Evolutionary conservation across 2,797 vertebrate species (phyloP).

Genomic region (Sus cebifrons): DNA sequence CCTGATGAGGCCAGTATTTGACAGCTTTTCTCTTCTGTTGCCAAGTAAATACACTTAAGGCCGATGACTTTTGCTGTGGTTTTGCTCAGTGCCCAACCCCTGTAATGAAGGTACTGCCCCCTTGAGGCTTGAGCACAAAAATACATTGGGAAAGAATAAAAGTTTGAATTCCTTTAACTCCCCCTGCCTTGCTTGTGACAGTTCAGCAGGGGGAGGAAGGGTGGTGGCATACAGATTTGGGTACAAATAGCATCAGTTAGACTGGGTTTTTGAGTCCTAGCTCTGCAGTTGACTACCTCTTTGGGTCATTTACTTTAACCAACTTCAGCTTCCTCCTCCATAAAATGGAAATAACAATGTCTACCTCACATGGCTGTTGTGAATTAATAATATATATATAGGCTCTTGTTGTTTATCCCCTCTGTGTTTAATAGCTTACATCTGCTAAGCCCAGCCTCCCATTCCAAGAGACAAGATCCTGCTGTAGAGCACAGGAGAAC

Average conservation of each 20-base stretch:
- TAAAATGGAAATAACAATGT: neutral
- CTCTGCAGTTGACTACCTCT: neutral
- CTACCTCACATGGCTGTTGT: neutral
- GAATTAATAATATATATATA: neutral
- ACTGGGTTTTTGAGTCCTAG: neutral
- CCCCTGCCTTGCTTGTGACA: neutral
- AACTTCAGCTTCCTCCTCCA: neutral
- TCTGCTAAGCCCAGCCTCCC: too few relatives aligned
- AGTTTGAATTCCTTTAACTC: neutral
- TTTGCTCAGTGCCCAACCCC: neutral
- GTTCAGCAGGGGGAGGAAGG: neutral
- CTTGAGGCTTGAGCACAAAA: neutral
- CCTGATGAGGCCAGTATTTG: neutral
- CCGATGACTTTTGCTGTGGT: neutral
- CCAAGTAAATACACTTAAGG: neutral
- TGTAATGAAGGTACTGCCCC: neutral
- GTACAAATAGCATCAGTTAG: neutral
- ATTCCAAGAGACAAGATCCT: too few relatives aligned
- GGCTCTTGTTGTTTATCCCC: too few relatives aligned
- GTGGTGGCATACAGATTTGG: rapidly evolving
- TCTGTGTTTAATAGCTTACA: too few relatives aligned
- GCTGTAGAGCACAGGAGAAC: too few relatives aligned
- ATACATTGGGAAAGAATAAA: neutral
- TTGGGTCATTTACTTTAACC: neutral
- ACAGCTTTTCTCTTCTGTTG: neutral